Conservation (phyloP, 2,888 invertebrate genomes). For the Meta bourneti region DNA sequence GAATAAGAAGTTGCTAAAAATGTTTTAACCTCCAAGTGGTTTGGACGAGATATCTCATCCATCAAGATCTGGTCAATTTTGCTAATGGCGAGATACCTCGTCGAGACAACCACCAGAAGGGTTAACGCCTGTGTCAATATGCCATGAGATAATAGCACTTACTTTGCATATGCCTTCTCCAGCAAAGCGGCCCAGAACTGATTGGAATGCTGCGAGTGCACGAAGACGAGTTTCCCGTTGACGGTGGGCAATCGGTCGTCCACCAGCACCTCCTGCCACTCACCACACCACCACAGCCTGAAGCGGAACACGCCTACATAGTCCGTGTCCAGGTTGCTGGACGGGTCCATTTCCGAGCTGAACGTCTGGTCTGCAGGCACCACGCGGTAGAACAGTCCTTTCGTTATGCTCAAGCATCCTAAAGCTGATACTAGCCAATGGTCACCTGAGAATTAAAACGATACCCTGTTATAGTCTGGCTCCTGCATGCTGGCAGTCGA, state of each 20-base stretch:
- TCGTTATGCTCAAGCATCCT: constrained; percentile 87
- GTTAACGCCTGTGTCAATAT: neutral
- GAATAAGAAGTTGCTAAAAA: no score
- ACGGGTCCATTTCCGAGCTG: constrained; percentile 80
- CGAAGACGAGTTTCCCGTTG: constrained; percentile 91
- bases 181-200: constrained; percentile 94
- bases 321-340: constrained; percentile 78
- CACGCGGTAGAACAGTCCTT: constrained; percentile 93
- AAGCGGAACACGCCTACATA: constrained; percentile 84
- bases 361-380: constrained; percentile 94
- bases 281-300: constrained; percentile 95
- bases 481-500: no score
- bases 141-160: constrained; percentile 79
- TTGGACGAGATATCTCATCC: no score
- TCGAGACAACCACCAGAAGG: no score
- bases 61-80: no score
- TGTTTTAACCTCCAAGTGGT: no score
- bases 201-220: constrained; percentile 89
- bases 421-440: constrained; percentile 94
- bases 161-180: constrained; percentile 96
- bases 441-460: constrained; percentile 85
- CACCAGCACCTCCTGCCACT: constrained; percentile 92
- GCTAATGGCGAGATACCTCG: no score
- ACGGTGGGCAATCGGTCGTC: constrained; percentile 94
- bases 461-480: no score